These are phyloP conservation scores for Oriolus oriolus DNA, from an alignment of 2,113 vertebrate species.

Conservation along the genomic window DNA sequence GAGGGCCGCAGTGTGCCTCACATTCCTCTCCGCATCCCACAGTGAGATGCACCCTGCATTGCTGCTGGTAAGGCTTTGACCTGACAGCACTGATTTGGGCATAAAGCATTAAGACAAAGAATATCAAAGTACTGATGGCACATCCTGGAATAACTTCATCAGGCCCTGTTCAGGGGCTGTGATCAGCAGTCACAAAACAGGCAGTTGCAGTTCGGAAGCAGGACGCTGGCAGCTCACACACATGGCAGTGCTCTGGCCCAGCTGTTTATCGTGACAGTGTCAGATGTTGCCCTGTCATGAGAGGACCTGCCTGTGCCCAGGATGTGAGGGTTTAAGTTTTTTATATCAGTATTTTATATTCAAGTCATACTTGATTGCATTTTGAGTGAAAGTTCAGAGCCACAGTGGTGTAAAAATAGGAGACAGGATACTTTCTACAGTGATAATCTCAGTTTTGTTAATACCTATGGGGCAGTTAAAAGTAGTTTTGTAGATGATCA, in stretches of 20 bases:
- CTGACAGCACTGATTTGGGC: background rate
- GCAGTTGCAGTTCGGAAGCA: background rate
- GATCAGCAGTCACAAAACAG: background rate
- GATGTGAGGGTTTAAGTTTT: background rate
- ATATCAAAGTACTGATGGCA: background rate
- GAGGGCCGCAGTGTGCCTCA: background rate
- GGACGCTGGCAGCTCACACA: background rate
- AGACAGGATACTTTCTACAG: background rate
- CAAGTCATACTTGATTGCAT: background rate
- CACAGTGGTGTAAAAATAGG: background rate
- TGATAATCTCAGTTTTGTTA: background rate
- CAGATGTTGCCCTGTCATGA: background rate
- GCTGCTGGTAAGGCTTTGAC: background rate
- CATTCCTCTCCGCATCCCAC: background rate
- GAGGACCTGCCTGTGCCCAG: background rate
- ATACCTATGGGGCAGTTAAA: background rate
- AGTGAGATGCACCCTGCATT: background rate
- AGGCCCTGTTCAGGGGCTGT: background rate
- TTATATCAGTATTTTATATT: background rate
- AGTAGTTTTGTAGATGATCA: background rate
- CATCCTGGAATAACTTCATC: background rate
- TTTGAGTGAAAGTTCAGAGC: background rate
- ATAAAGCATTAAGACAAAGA: background rate
- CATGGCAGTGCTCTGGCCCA: background rate
- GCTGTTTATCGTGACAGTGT: accelerated